phyloP scores from a whole-genome alignment of 1,140 invertebrate genomes.

The Coptotermes formosanus region DNA sequence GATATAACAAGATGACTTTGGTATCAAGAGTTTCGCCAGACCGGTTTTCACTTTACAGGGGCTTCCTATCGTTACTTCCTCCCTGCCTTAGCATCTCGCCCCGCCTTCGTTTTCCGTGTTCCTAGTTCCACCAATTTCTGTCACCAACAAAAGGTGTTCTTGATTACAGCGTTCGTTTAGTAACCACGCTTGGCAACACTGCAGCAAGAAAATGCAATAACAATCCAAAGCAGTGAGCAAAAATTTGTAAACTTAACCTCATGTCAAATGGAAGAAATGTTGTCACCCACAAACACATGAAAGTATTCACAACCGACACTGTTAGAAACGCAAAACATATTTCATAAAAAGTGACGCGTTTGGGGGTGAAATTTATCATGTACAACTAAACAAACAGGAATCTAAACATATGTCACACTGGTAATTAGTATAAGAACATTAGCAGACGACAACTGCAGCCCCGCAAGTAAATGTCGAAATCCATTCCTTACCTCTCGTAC shows the following conservation, averaged over 20 bases:
- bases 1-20: not conserved
- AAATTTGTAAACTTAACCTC: not conserved
- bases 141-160: not conserved
- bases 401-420: not conserved
- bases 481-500: not conserved
- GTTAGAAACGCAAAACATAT: too few species aligned
- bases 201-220: not conserved
- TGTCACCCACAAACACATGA: too few species aligned
- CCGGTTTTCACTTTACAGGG: not conserved
- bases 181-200: not conserved
- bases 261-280: not conserved
- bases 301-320: too few species aligned
- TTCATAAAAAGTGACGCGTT: too few species aligned
- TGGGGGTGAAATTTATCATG: too few species aligned
- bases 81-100: not conserved
- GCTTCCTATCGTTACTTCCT: not conserved
- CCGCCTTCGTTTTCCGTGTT: not conserved
- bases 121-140: not conserved
- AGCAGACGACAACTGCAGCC: not conserved
- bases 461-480: not conserved
- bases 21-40: not conserved
- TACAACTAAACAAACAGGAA: not conserved
- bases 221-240: not conserved
- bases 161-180: not conserved
- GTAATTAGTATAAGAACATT: not conserved